Evolutionary conservation across 2,888 invertebrate species (phyloP), one percentile per base, ranked within the genome.

Genomic region (Osmoderma eremita): DNA sequence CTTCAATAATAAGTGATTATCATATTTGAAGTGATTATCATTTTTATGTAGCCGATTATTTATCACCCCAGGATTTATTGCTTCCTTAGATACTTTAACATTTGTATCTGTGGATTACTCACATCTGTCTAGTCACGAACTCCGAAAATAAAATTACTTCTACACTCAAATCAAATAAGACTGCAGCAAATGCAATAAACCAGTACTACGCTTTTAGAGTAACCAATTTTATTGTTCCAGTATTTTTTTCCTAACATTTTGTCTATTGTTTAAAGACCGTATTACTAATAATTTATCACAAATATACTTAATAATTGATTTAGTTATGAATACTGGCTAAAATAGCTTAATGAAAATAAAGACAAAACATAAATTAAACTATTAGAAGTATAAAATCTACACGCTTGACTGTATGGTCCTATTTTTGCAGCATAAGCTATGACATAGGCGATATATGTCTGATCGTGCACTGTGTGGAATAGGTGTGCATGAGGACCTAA

Each of bases 381-480:
- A 17, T 30, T 61, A 4, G 15, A 17, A 12, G 30, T 15, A 18
- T 15, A 6, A 24, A 10, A 13, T 4, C 24, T 24, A 22, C 22
- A 3, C 17, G 48, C 54, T 4, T 38, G 38, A 36, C 42, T 67
- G 22, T 70, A 73, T 12, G 78, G 83, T 3, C 94, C 94, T 53
- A 95, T 87, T 77, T 91, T 88, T 0, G 93, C 86, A 0, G 96
- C 93, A 80, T 93, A 94, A 0, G 90, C 89, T 71, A 96, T 88
- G 0, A 90, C 95, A 79, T 95, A 91, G 18, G 92, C 92, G 3
- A 97, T 91, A 79, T 93, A 96, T 76, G 91, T 91, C 80, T 97
- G 97, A 78, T 97, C 97, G 78, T 96, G 95, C 0, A 94, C 90
- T 42, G 90, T 91, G 79, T 93, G 92, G 79, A 97, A 93, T 3